These are phyloP conservation scores for Hydractinia symbiolongicarpus DNA, from an alignment of 30 jellyfish, hydroid and myxozoan species.

Conservation along the genomic window DNA sequence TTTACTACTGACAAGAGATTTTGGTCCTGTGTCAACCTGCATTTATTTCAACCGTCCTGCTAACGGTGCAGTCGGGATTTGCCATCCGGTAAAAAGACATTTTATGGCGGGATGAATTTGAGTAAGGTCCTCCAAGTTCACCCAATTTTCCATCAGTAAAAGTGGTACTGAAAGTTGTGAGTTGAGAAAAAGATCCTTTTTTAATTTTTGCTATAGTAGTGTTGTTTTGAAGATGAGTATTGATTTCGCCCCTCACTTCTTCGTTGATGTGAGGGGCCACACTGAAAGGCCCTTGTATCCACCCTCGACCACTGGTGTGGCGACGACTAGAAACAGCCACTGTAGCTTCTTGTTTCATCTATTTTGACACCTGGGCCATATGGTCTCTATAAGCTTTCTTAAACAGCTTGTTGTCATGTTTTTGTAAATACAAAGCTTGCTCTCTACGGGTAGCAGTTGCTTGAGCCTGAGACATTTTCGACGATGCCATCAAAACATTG, in stretches of 20 bases:
- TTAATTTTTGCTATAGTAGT: neutral
- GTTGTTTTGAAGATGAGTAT: neutral
- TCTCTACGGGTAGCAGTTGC: too few relatives aligned
- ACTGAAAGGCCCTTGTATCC: neutral
- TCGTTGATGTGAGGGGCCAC: constrained; percentile 2
- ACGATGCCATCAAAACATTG: neutral
- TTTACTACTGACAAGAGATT: constrained; percentile 7
- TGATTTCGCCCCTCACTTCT: constrained; percentile 6
- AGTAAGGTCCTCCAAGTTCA: neutral
- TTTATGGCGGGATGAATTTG: neutral
- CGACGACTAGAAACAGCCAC: neutral
- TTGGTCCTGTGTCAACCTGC: neutral
- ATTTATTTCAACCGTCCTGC: neutral
- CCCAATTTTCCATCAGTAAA: too few relatives aligned
- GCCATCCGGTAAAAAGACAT: too few relatives aligned
- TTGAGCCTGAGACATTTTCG: too few relatives aligned
- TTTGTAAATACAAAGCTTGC: neutral
- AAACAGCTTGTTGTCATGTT: neutral
- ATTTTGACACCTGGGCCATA: neutral
- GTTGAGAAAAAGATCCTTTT: too few relatives aligned
- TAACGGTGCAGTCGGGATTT: too few relatives aligned
- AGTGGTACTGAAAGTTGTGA: neutral
- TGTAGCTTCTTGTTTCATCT: neutral
- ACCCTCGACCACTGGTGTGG: too few relatives aligned
- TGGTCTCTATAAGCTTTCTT: neutral